Conservation (phyloP, 2,797 vertebrate genomes). For the Megalops cyprinoides region DNA sequence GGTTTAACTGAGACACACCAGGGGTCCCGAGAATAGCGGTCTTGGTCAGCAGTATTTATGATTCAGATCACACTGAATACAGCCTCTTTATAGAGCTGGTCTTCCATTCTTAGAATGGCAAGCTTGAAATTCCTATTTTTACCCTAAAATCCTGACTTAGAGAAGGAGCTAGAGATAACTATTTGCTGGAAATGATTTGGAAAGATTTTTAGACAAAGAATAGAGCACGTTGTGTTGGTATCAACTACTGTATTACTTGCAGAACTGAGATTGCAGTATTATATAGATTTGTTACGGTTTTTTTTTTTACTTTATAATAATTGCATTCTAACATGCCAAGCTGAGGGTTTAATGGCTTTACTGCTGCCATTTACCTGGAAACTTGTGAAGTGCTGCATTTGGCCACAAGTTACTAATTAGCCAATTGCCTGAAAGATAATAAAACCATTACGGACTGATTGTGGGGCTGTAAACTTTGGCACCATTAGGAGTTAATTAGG, state of each 20-base stretch:
- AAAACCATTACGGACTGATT: constrained; percentile 81
- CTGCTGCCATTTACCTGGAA: constrained; percentile 63
- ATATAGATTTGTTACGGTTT: too few species aligned
- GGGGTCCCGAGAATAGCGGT: too few species aligned
- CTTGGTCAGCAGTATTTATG: too few species aligned
- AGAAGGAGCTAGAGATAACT: not conserved
- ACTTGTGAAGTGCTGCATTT: constrained; percentile 62
- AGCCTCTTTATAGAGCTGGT: not conserved
- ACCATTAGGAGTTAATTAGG: constrained; percentile 81
- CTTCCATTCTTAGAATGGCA: not conserved
- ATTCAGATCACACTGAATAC: too few species aligned
- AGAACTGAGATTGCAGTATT: not conserved
- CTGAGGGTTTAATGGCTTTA: constrained; percentile 45
- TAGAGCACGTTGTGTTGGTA: not conserved
- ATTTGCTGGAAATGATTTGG: too few species aligned
- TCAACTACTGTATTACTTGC: not conserved
- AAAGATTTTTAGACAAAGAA: not conserved
- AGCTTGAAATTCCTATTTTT: not conserved
- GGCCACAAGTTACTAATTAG: constrained; percentile 77
- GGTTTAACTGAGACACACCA: not conserved
- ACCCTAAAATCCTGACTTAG: not conserved
- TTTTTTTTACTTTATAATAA: constrained; percentile 4
- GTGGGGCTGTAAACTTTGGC: constrained; percentile 73
- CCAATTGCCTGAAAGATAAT: constrained; percentile 73
- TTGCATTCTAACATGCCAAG: constrained; percentile 27